Evolutionary conservation across 2,113 vertebrate species (phyloP), one percentile per base, ranked within the genome.

Genomic region (Pterocles gutturalis): DNA sequence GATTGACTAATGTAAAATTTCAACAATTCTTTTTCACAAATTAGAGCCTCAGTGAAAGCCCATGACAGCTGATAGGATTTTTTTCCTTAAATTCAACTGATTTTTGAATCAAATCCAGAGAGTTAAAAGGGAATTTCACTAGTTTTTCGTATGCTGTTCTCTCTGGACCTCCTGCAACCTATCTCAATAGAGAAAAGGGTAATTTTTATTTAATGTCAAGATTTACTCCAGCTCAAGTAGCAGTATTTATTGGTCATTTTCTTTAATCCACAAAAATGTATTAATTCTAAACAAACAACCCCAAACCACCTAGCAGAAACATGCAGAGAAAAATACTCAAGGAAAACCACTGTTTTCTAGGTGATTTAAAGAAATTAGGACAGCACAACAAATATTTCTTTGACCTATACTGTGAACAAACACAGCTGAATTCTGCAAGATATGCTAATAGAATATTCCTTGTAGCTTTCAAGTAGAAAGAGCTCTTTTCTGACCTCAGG

Each of bases 381-480:
- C 20, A 62, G 4, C 11, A 49, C 46, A 88, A 64, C 51, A 96
- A 91, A 92, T 9, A 78, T 93, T 96, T 96, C 16, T 97, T 76
- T 87, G 88, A 83, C 57, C 45, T 79, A 5, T 60, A 22, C 34
- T 79, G 36, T 84, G 69, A 93, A 58, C 13, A 46, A 24, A 65
- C 3, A 34, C 12, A 72, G 28, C 29, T 83, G 53, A 93, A 93
- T 34, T 55, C n/a, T 53, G 38, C 46, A 38, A 88, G 33, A 48
- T 87, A 55, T 72, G 29, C 61, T 94, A 95, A 96, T 60, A 95
- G 49, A 98, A 92, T 95, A 93, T 88, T 95, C 70, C 69, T 64
- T 72, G 17, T 86, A 83, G 53, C 55, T 97, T 96, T 94, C 91
- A 86, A 87, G 75, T 41, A 83, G 69, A 92, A 97, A 91, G 41